Percentiles rank a stretch among this genome's conserved stretches.
Conservation (phyloP, 2,113 vertebrate species). For the Sinocyclocheilus anophthalmus region DNA sequence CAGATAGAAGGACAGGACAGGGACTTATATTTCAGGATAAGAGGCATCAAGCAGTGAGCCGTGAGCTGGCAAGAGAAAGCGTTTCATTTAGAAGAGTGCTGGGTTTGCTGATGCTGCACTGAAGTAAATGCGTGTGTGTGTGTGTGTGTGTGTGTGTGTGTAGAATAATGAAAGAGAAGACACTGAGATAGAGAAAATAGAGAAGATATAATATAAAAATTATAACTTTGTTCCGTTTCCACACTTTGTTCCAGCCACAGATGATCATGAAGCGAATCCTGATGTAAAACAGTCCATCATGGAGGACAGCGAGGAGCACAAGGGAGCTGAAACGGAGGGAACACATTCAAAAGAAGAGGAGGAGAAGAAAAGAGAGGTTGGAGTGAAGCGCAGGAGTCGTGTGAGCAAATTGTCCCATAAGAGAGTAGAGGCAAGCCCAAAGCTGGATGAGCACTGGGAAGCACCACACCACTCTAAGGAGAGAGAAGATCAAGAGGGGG, state of each 20-base stretch:
- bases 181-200: neutral
- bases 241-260: neutral
- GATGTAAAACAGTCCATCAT: conserved; percentile 59
- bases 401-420: conserved; percentile 75
- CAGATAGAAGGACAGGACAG: neutral
- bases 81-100: conserved; percentile 66
- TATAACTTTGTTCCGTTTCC: neutral
- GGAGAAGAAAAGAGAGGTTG: conserved; percentile 55
- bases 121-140: conserved; percentile 26
- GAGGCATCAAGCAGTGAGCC: neutral
- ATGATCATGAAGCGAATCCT: conserved; percentile 51
- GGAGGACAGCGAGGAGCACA: conserved; percentile 61
- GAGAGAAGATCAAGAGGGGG: conserved; percentile 68
- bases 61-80: conserved; percentile 62
- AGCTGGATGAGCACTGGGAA: conserved; percentile 42
- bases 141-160: neutral
- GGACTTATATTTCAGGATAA: neutral
- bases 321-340: conserved; percentile 48
- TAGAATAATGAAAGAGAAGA: neutral
- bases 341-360: conserved; percentile 45
- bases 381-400: conserved; percentile 78
- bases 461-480: conserved; percentile 79
- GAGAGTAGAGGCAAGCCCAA: conserved; percentile 51
- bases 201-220: neutral
- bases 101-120: conserved; percentile 58